Conservation (phyloP, 1,140 invertebrate species). For the Drosophila oshimai region DNA sequence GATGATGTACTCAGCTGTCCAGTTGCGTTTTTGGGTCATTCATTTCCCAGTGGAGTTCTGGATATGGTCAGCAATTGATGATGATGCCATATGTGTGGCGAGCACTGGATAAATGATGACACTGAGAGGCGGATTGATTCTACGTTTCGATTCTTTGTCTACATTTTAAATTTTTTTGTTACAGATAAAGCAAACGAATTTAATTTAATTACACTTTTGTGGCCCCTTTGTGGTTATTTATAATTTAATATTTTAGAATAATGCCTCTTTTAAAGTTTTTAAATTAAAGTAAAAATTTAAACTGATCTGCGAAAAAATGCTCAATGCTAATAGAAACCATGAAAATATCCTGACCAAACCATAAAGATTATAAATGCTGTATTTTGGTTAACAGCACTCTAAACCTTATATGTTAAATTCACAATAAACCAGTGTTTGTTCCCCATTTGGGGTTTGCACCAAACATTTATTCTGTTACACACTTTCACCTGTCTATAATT, state of each 20-base stretch:
- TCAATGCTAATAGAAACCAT: too few relatives aligned
- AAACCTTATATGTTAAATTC: too few relatives aligned
- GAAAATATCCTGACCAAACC: too few relatives aligned
- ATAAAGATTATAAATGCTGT: too few relatives aligned
- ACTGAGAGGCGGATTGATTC: conserved; percentile 3
- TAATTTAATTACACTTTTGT: too few relatives aligned
- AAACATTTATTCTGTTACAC: conserved; percentile 13
- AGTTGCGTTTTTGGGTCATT: conserved; percentile 30
- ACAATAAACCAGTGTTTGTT: not conserved
- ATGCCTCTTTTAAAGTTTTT: too few relatives aligned
- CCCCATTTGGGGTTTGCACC: not conserved
- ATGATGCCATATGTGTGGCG: conserved; percentile 21
- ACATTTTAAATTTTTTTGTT: not conserved
- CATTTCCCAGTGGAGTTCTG: not conserved
- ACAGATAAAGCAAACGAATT: too few relatives aligned
- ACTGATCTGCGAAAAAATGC: too few relatives aligned
- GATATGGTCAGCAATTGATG: conserved; percentile 25
- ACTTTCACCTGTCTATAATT: conserved; percentile 18
- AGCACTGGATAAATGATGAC: conserved; percentile 19
- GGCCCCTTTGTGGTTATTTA: too few relatives aligned
- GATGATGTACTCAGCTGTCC: conserved; percentile 38
- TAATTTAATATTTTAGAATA: too few relatives aligned
- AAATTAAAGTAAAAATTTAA: too few relatives aligned
- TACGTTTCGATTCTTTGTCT: not conserved
- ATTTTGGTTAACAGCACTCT: too few relatives aligned